Base-by-base conservation (phyloP, 1,140 invertebrate genomes). In the Nymphalis io region DNA sequence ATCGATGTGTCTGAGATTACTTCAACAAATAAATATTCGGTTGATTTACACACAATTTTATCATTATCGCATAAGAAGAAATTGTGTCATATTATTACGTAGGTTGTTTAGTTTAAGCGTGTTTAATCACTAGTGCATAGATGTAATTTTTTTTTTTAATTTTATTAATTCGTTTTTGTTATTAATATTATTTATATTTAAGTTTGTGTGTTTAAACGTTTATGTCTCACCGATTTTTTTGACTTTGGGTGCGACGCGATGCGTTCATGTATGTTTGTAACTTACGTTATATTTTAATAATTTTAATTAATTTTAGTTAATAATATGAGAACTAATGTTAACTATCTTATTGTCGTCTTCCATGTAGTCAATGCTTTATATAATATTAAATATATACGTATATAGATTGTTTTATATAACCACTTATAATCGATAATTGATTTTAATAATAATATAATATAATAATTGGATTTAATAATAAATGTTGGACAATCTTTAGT, bases 241-340 rank as follows among this genome's bases (percentile, higher is more conserved):
- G 73, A 76, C 72, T 82, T 79, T 81, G 79, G 77, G 79, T 85
- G 85, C 79, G 85, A 84, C 64, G 84, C 85, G 89, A 89, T 83
- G 83, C 83, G 89, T 91, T 90, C 87, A 89, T 82, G 87, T 91
- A 86, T 81, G 71, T 86, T 87, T 83, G 74, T 75, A 81, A 70
- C 76, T 75, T 85, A 85, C 75, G 63, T 73, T 85, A 81, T 86
- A 79, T 87, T 86, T 69, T 77, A 60, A 55, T 68, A 67, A 55
- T 72, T 70, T 75, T 75, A 70, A 46, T 76, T 58, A 64, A 64
- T 75, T 79, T 81, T 75, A 82, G 57, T 62, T 63, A 55, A n/a
- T n/a, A n/a, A n/a, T 68, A 70, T 75, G 55, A 42, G 38, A 57
- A 39, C 18, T 40, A 81, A 68, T 40, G 75, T 83, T 79, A 81